Evolutionary conservation across 2,113 vertebrate species (phyloP).

Genomic region (Pangasianodon gigas): DNA sequence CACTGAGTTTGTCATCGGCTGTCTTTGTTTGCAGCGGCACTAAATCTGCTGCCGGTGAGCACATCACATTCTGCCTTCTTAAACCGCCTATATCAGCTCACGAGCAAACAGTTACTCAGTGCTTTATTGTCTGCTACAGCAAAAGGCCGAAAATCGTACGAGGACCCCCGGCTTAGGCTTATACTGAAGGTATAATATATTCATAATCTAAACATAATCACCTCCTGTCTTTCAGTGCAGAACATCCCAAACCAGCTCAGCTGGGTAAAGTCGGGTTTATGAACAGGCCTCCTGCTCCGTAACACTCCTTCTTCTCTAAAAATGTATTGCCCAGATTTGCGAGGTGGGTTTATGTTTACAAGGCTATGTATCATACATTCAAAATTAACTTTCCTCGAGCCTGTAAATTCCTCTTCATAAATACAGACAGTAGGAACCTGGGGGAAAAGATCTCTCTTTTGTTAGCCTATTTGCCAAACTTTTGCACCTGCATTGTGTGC

Average conservation of each 20-base stretch:
- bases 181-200: not conserved
- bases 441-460: constrained; percentile 7
- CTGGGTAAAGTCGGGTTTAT: not conserved
- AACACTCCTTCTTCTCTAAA: not conserved
- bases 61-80: not conserved
- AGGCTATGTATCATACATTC: not conserved
- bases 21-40: not conserved
- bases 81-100: not conserved
- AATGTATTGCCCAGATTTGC: not conserved
- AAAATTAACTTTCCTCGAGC: not conserved
- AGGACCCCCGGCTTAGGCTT: not conserved
- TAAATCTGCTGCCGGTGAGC: not conserved
- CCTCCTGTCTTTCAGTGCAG: not conserved
- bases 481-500: constrained; percentile 34
- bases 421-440: not conserved
- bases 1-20: not conserved
- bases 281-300: not conserved
- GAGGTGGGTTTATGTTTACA: not conserved
- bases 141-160: not conserved
- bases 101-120: no score
- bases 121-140: not conserved
- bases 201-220: not conserved
- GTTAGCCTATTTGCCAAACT: constrained; percentile 31
- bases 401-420: constrained; percentile 2
- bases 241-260: not conserved